These are phyloP conservation scores for Amphiprion percula DNA, from an alignment of 2,113 vertebrate species.

Conservation along the genomic window DNA sequence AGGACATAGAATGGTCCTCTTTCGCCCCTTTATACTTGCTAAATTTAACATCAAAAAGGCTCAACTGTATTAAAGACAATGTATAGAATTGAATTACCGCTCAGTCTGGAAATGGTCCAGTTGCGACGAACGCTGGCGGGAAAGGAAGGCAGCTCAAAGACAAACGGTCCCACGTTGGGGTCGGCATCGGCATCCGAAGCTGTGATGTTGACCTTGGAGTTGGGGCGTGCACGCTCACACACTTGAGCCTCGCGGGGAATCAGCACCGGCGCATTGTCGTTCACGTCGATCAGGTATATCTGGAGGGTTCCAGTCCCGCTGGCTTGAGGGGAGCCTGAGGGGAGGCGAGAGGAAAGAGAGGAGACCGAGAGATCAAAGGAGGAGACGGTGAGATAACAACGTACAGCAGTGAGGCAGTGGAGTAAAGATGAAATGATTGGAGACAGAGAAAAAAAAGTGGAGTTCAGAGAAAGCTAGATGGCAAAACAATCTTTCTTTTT, in stretches of 20 bases:
- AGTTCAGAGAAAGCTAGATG: neutral
- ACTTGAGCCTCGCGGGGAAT: slow-evolving; percentile 93
- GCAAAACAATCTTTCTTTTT: slow-evolving; percentile 26
- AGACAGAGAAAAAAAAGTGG: slow-evolving; percentile 26
- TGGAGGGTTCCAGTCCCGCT: slow-evolving; percentile 96
- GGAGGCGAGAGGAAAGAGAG: slow-evolving; percentile 10
- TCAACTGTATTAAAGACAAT: slow-evolving; percentile 4
- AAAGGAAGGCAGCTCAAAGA: slow-evolving; percentile 94
- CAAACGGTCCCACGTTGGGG: slow-evolving; percentile 95
- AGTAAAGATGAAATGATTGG: slow-evolving; percentile 37
- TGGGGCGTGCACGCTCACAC: slow-evolving; percentile 90
- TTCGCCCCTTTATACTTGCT: neutral
- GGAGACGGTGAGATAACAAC: slow-evolving; percentile 60
- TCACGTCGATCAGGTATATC: slow-evolving; percentile 97
- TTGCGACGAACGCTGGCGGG: slow-evolving; percentile 91
- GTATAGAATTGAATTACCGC: slow-evolving; percentile 82
- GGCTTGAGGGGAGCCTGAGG: slow-evolving; percentile 89
- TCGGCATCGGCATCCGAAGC: slow-evolving; percentile 93
- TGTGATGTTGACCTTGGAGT: slow-evolving; percentile 93
- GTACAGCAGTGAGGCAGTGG: neutral
- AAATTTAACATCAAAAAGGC: slow-evolving; percentile 2
- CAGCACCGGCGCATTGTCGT: slow-evolving; percentile 95
- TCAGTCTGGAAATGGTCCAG: slow-evolving; percentile 95
- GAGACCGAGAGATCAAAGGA: slow-evolving; percentile 46
- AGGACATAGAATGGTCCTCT: slow-evolving; percentile 21